Evolutionary conservation across 2,113 vertebrate genomes (phyloP), one percentile per base, ranked within the genome.

Genomic region (Chaetorhynchus papuensis): DNA sequence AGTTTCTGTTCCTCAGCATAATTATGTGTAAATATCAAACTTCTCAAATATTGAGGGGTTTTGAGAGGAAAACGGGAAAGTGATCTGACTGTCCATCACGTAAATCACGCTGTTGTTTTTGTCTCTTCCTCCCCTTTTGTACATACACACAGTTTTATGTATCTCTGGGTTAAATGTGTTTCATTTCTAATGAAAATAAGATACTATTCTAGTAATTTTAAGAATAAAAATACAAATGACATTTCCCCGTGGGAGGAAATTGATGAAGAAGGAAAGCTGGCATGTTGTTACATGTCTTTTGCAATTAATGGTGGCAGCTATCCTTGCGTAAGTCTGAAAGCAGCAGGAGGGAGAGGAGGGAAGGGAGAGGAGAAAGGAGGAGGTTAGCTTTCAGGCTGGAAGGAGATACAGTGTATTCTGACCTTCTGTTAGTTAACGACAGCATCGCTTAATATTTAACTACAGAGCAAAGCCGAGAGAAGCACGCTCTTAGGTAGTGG

Each of bases 401-500:
- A 92, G 61, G 78, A 94, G 75, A 85, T 81, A 28, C 80, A 33
- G 71, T 82, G 45, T 92, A 69, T 91, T 90, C 82, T 96, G 93
- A 92, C 96, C 91, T 93, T 89, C 89, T 76, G 0, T 82, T 80
- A 69, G 79, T 70, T 78, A 70, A 37, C 0, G 3, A 87, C 88
- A 91, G 85, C 61, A 37, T 87, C 1, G 35, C 87, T 96, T 95
- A 97, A 96, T 95, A 68, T 89, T 95, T 94, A 96, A 81, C 80
- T 30, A 20, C 49, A 69, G 57, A 79, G 72, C 23, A 50, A 49
- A 84, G 76, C 66, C 68, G 59, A 30, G 83, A 95, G 66, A 86
- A 71, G 50, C 30, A 16, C 63, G 14, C 18, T 83, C 21, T 53
- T 47, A 49, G 0, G 1, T 15, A 89, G 65, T 21, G 2, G 2